Conservation (phyloP, 2,113 vertebrate species). For the Gallinago undulata region DNA sequence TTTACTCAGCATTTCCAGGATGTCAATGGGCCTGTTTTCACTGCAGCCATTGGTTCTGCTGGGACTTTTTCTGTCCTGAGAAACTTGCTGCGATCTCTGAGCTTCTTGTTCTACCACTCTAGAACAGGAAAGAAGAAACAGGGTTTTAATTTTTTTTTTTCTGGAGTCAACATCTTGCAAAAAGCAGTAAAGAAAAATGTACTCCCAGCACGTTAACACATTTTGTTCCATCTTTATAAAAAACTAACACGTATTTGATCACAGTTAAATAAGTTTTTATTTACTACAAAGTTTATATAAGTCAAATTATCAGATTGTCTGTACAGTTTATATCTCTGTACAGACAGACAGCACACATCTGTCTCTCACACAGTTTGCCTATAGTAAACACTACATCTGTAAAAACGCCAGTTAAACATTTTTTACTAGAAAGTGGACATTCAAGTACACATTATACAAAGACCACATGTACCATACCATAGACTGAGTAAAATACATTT, state of each 20-base stretch:
- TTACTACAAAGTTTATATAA: neutral
- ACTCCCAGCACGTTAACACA: neutral
- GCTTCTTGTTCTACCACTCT: constrained; percentile 93
- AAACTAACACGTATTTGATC: neutral
- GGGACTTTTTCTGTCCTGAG: constrained; percentile 79
- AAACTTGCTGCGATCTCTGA: constrained; percentile 78
- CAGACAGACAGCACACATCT: neutral
- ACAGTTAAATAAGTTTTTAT: neutral
- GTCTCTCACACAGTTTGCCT: neutral
- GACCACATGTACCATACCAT: neutral
- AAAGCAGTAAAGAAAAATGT: neutral
- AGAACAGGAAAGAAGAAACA: neutral
- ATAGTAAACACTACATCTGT: neutral
- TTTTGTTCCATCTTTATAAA: neutral
- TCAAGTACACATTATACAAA: neutral
- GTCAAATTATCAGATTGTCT: neutral
- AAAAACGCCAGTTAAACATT: neutral
- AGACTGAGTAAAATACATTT: neutral
- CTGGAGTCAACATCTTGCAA: neutral
- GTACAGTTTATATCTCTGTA: neutral
- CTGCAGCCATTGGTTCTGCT: constrained; percentile 82
- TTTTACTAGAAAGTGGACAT: neutral
- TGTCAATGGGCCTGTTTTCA: constrained; percentile 85
- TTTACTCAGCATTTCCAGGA: constrained; percentile 95
- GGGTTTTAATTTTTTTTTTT: neutral